Evolutionary conservation across 2,888 invertebrate species (phyloP).

Genomic region (Meghimatium bilineatum): DNA sequence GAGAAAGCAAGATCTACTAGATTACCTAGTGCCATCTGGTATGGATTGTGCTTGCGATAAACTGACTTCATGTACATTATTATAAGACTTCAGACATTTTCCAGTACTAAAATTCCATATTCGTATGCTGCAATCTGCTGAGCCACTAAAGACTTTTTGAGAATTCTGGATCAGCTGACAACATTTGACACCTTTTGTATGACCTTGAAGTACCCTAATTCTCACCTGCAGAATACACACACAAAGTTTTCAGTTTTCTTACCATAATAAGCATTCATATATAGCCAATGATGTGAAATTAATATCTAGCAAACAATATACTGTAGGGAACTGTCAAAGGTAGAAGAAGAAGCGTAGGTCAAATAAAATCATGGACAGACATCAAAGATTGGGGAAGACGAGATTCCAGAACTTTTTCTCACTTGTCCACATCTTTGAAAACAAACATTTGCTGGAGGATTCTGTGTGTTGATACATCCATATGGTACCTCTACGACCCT

Average conservation of each 20-base stretch:
- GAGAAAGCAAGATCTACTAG: not conserved
- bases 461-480: no score
- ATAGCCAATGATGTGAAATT: no score
- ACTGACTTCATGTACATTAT: constrained; percentile 59
- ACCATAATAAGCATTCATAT: no score
- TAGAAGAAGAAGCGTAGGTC: no score
- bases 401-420: no score
- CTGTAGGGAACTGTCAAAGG: no score
- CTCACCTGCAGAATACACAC: constrained; percentile 64
- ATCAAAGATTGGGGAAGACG: no score
- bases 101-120: constrained; percentile 71
- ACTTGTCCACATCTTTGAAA: no score
- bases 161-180: constrained; percentile 70
- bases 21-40: constrained; percentile 49
- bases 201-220: constrained; percentile 72
- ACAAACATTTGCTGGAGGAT: no score
- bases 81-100: constrained; percentile 60
- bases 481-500: no score
- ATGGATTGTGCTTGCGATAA: constrained; percentile 43
- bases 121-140: constrained; percentile 70
- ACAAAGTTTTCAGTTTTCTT: not conserved
- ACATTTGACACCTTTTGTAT: constrained; percentile 70
- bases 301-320: no score
- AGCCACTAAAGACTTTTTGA: constrained; percentile 68
- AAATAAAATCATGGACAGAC: no score